Percentiles rank a stretch among this genome's conserved stretches.
Evolutionary conservation across 1,140 invertebrate genomes (phyloP).

Genomic region (Drosophila bocqueti): DNA sequence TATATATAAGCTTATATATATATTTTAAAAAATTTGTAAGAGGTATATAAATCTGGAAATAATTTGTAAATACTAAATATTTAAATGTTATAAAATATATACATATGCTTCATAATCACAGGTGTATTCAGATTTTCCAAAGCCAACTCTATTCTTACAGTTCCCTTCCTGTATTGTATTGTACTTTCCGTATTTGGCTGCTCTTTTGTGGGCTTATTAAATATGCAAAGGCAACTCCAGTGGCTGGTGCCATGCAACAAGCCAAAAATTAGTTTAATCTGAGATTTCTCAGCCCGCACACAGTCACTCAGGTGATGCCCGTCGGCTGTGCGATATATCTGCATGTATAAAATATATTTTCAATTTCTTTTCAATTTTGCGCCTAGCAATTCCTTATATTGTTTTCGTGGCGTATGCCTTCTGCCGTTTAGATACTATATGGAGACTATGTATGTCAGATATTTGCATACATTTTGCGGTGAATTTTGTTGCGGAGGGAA

Average conservation of each 20-base stretch:
- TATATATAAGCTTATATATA: too few relatives aligned
- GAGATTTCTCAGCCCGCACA: conserved; percentile 63
- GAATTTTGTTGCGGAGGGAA: conserved; percentile 54
- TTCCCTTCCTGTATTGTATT: conserved; percentile 16
- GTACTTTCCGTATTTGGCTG: conserved; percentile 18
- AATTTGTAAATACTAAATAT: not conserved
- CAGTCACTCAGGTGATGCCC: conserved; percentile 54
- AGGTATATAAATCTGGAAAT: not conserved
- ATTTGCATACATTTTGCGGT: conserved; percentile 75
- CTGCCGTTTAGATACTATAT: conserved; percentile 4
- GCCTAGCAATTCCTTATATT: conserved; percentile 67
- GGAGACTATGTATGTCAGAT: conserved; percentile 46
- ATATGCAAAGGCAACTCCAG: conserved; percentile 73
- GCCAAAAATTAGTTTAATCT: conserved; percentile 75
- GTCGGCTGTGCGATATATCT: conserved; percentile 68
- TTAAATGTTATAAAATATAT: not conserved
- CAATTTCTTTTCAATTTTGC: conserved; percentile 75
- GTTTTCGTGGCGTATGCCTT: conserved; percentile 77
- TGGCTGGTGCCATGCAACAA: conserved; percentile 59
- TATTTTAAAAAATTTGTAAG: not conserved
- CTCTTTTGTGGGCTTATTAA: conserved; percentile 59
- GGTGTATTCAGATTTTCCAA: conserved; percentile 3
- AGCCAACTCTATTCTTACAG: not conserved
- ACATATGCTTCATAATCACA: not conserved
- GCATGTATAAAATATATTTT: conserved; percentile 48